Evolutionary conservation across 2,888 invertebrate genomes (phyloP).

Genomic region (Polylopha cassiicola): DNA sequence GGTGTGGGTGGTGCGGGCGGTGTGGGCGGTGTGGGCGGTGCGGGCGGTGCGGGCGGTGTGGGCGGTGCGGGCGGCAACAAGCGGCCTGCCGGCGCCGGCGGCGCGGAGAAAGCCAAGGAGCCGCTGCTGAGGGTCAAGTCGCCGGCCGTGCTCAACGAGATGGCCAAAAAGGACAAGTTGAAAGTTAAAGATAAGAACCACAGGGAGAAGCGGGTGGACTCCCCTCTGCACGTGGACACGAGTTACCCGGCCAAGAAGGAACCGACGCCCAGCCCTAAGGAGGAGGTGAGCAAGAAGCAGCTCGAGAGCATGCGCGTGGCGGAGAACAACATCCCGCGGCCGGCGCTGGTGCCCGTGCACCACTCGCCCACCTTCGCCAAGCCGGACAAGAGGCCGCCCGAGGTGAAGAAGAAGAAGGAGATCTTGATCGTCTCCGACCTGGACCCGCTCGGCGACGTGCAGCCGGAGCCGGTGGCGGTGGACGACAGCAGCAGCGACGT

Average conservation of each 20-base stretch:
- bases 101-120: conserved; percentile 39
- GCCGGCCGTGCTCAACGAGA: conserved; percentile 65
- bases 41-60: too few species aligned
- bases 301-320: conserved; percentile 56
- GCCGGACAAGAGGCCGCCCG: conserved; percentile 62
- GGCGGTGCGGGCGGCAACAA: too few species aligned
- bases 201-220: conserved; percentile 44
- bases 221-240: conserved; percentile 58
- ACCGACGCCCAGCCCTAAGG: conserved; percentile 43
- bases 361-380: conserved; percentile 68
- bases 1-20: too few species aligned
- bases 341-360: conserved; percentile 55
- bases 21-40: too few species aligned
- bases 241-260: conserved; percentile 47
- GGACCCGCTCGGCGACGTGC: conserved; percentile 54
- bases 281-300: conserved; percentile 54
- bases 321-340: conserved; percentile 64
- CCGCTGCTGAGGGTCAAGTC: conserved; percentile 63
- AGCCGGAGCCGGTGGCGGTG: conserved; percentile 50
- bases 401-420: conserved; percentile 64
- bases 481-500: conserved; percentile 74
- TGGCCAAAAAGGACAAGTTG: conserved; percentile 43
- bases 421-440: conserved; percentile 59
- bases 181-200: conserved; percentile 37
- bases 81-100: not conserved